Evolutionary conservation across 2,113 vertebrate genomes (phyloP), one percentile per base, ranked within the genome.

Genomic region (Stigmatopora nigra): DNA sequence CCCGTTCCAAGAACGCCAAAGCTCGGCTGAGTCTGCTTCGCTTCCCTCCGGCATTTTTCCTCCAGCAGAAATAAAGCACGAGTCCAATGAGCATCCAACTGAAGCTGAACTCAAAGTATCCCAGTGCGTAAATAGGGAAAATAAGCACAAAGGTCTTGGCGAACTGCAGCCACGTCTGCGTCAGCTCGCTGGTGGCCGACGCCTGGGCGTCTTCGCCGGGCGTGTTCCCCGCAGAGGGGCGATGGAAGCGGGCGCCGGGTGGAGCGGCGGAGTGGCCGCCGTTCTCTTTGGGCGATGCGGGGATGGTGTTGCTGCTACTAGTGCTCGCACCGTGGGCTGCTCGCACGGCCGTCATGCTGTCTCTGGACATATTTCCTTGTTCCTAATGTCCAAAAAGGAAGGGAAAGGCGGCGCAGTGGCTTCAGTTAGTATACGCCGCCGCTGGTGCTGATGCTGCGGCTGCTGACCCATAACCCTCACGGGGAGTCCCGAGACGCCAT

Each of bases 101-200:
- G 89, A 96, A 95, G 82, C 96, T 98, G 83, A 96, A 90, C 71
- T 93, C 94, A 73, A 96, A 91, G 87, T 95, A 98, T 1, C 96
- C 96, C 82, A 98, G 78, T 4, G 91, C 93, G 60, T 98, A 98
- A 58, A 98, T 92, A 0, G 96, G 96, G 81, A 98, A 93, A 67
- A 98, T 89, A 13, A 98, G 77, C 57, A 92, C 92, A 75, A 98
- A 96, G 57, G 94, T 93, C 86, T 93, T 92, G 25, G 91, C 92
- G 19, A 98, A 91, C 85, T 94, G 92, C 51, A 89, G 79, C 89
- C 93, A 91, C 71, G 93, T 89, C 45, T 89, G 92, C 20, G 91
- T 84, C 64, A 95, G 66, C 67, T 95, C 93, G 82, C 89, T 82
- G 58, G 90, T 89, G 38, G 92, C 86, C 61, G 91, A 80, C 71